These are phyloP conservation scores for Propithecus coquereli DNA, from an alignment of 2,113 vertebrate species.

Conservation along the genomic window DNA sequence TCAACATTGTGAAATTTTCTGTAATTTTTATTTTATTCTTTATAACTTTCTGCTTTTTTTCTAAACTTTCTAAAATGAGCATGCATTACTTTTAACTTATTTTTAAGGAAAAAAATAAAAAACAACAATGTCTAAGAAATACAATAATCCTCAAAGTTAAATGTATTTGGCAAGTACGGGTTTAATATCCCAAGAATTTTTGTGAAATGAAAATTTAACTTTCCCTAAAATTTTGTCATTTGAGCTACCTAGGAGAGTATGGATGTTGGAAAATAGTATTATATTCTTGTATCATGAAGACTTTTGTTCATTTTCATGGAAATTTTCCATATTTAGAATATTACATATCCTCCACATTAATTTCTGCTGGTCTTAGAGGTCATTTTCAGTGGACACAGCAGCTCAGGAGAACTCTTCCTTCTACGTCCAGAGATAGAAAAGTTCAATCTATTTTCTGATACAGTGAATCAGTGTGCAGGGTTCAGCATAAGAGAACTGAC, in stretches of 20 bases:
- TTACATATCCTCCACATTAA: background rate
- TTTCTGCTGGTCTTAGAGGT: background rate
- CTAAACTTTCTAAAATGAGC: background rate
- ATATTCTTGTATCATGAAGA: background rate
- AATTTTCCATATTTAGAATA: background rate
- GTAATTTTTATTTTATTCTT: background rate
- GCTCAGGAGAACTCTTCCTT: background rate
- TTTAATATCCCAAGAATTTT: background rate
- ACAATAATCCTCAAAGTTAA: background rate
- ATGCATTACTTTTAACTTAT: background rate
- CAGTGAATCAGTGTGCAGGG: background rate
- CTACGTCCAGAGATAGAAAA: background rate
- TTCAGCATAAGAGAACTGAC: background rate
- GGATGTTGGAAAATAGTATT: background rate
- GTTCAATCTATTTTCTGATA: background rate
- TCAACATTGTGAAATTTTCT: background rate
- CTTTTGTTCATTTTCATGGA: background rate
- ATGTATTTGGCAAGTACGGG: background rate
- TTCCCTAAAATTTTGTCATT: background rate
- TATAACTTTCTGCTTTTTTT: background rate
- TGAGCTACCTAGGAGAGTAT: background rate
- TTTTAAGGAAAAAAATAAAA: background rate
- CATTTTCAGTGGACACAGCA: background rate
- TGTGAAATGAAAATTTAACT: constrained; percentile 1
- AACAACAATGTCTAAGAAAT: background rate